Conservation (phyloP, 1,140 invertebrate species). For the Planococcus citri region DNA sequence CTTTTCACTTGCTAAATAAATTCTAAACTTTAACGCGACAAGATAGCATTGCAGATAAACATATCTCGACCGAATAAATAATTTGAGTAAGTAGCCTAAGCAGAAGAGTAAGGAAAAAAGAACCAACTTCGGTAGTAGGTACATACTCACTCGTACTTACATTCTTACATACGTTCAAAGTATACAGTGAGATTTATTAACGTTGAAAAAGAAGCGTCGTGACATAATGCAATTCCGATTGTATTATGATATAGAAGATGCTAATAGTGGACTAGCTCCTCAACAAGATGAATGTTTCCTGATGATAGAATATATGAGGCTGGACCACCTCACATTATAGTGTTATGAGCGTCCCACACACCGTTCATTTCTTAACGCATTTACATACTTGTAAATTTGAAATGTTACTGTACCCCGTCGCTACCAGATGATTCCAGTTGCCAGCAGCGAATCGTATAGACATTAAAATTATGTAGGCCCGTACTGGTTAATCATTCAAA, state of each 20-base stretch:
- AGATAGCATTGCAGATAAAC: background rate
- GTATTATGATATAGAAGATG: conserved; percentile 7
- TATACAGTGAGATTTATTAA: background rate
- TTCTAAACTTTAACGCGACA: background rate
- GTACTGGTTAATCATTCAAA: background rate
- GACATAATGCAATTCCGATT: conserved; percentile 7
- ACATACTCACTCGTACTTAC: too few species aligned
- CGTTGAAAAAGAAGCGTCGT: conserved; percentile 1
- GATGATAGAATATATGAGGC: conserved; percentile 6
- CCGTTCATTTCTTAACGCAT: background rate
- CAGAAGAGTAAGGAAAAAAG: too few species aligned
- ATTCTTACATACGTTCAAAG: background rate
- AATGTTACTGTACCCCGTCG: background rate
- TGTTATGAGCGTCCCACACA: conserved; percentile 5
- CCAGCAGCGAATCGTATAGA: background rate
- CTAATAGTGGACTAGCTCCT: conserved; percentile 1
- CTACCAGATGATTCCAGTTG: background rate
- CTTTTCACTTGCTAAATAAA: background rate
- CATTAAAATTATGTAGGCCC: conserved; percentile 1
- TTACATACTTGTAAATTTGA: conserved; percentile 4
- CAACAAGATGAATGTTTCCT: conserved; percentile 6
- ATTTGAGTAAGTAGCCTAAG: too few species aligned
- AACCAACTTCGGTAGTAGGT: background rate
- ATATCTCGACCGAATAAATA: background rate
- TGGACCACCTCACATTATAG: conserved; percentile 6